phyloP scores from a whole-genome alignment of 2,797 vertebrate species.

The Peromyscus attwateri region DNA sequence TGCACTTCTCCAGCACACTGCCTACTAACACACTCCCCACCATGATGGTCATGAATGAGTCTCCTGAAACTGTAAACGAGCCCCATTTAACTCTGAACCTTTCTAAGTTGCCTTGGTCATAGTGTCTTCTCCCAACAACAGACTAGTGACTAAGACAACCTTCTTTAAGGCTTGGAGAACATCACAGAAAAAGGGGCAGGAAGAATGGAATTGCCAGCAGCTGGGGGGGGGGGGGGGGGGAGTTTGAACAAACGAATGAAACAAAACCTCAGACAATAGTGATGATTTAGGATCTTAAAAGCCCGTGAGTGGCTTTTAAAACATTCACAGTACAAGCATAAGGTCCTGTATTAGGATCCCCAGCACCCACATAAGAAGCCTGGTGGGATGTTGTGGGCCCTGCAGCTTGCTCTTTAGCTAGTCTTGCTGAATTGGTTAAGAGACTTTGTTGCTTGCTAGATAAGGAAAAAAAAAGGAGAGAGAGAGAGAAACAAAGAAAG shows the following conservation, averaged over 20 bases:
- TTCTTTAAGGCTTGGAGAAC: not conserved
- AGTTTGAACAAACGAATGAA: not conserved
- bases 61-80: not conserved
- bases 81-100: not conserved
- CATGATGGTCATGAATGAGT: too few species aligned
- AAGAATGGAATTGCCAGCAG: not conserved
- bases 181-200: not conserved
- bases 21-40: not conserved
- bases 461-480: too few species aligned
- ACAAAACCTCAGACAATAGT: not conserved
- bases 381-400: not conserved
- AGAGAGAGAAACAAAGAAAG: too few species aligned
- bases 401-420: not conserved
- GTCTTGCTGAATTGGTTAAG: not conserved
- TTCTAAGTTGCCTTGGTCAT: not conserved
- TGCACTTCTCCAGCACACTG: not conserved
- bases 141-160: not conserved
- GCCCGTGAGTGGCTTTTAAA: not conserved
- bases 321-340: not conserved
- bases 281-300: slow-evolving; percentile 31
- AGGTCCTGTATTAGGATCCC: not conserved
- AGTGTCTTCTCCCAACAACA: not conserved
- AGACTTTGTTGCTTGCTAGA: not conserved
- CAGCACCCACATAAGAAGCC: not conserved
- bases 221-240: not conserved